Evolutionary conservation across 2,888 invertebrate species (phyloP).

Genomic region (Drosophila suboccidentalis): DNA sequence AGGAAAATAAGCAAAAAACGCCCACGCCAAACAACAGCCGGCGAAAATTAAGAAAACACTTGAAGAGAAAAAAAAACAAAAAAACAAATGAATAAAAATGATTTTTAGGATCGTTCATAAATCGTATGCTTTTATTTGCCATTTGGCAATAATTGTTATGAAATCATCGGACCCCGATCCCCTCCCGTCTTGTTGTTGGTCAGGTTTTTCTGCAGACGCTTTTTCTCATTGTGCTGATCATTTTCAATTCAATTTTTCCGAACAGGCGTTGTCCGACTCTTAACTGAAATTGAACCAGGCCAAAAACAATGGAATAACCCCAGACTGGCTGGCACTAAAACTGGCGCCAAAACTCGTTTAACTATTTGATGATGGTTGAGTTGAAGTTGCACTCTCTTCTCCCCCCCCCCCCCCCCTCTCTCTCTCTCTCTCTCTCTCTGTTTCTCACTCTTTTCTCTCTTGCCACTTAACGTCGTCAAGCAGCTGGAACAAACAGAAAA

Average conservation of each 20-base stretch:
- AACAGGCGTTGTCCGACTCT: slow-evolving; percentile 59
- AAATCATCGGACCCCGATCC: slow-evolving; percentile 43
- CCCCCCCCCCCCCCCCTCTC: not conserved
- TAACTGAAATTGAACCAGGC: slow-evolving; percentile 71
- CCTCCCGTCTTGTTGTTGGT: not conserved
- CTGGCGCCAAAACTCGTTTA: slow-evolving; percentile 69
- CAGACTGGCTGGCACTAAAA: slow-evolving; percentile 68
- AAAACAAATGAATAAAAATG: slow-evolving; percentile 18
- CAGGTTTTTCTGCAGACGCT: slow-evolving; percentile 47
- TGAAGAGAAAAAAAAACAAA: slow-evolving; percentile 31
- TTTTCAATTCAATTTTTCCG: slow-evolving; percentile 59
- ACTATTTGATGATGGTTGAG: slow-evolving; percentile 32
- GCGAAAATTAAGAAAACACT: slow-evolving; percentile 45
- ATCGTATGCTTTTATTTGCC: slow-evolving; percentile 43
- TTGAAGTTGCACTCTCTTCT: slow-evolving; percentile 36
- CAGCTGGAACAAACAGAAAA: slow-evolving; percentile 79
- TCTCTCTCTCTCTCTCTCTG: not conserved
- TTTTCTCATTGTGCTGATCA: slow-evolving; percentile 47
- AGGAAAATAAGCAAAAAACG: slow-evolving; percentile 45
- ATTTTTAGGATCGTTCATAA: slow-evolving; percentile 48
- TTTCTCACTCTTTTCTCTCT: slow-evolving; percentile 37
- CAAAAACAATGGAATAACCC: slow-evolving; percentile 66
- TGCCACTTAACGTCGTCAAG: slow-evolving; percentile 69
- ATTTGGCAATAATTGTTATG: slow-evolving; percentile 79
- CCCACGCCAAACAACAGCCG: slow-evolving; percentile 61